Conservation (phyloP, 2,113 vertebrate species). For the Patagioenas fasciata region DNA sequence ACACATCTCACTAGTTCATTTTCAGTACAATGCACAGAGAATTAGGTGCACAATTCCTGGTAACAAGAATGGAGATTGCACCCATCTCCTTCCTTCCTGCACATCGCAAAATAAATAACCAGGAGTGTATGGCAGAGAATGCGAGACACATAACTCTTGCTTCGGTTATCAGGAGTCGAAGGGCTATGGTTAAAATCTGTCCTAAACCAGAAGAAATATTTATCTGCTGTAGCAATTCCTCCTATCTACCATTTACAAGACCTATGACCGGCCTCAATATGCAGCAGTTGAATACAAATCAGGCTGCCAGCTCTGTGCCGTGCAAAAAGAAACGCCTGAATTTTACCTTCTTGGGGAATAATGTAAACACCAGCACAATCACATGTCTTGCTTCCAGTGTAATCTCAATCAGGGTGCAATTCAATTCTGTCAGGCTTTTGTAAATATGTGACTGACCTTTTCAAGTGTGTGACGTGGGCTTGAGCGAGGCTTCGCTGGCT, state of each 20-base stretch:
- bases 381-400: background rate
- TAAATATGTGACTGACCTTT: background rate
- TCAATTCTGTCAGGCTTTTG: background rate
- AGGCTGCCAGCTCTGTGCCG: background rate
- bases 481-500: background rate
- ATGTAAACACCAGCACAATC: background rate
- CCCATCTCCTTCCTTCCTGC: conserved; percentile 37
- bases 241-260: conserved; percentile 45
- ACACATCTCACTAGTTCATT: conserved; percentile 58
- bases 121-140: background rate
- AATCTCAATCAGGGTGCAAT: conserved; percentile 18
- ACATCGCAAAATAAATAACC: background rate
- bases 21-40: conserved; percentile 67
- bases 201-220: conserved; percentile 29
- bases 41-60: conserved; percentile 67
- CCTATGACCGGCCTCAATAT: conserved; percentile 27
- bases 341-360: background rate
- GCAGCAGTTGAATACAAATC: conserved; percentile 49
- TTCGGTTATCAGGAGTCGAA: background rate
- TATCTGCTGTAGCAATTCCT: background rate
- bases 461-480: background rate
- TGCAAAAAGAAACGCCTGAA: background rate
- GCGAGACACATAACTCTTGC: background rate
- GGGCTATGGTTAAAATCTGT: background rate
- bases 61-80: conserved; percentile 60